Evolutionary conservation across 2,797 vertebrate genomes (phyloP).

Genomic region (Anguilla obscura): DNA sequence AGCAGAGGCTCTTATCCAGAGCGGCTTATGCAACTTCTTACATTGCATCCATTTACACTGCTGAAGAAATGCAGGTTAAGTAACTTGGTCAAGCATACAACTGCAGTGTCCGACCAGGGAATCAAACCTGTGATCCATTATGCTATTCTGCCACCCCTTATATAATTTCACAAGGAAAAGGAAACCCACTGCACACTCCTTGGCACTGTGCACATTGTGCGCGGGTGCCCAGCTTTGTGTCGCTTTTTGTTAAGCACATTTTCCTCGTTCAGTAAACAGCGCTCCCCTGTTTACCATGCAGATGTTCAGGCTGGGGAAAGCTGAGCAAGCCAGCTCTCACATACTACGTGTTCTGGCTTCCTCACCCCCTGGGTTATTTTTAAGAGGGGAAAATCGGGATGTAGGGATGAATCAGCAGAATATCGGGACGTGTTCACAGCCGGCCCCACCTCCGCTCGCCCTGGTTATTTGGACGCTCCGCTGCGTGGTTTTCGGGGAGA

Average conservation of each 20-base stretch:
- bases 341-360: not conserved
- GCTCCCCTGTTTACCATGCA: not conserved
- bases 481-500: not conserved
- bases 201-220: not conserved
- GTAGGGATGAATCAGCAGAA: not conserved
- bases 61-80: no score
- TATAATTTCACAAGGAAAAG: not conserved
- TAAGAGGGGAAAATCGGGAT: not conserved
- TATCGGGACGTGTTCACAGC: not conserved
- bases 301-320: not conserved
- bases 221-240: not conserved
- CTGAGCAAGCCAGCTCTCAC: not conserved
- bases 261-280: not conserved
- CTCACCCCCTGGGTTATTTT: not conserved
- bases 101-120: no score
- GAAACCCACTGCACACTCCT: not conserved
- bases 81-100: no score
- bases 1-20: no score
- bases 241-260: not conserved
- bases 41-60: no score
- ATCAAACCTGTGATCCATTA: no score
- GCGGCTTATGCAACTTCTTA: no score
- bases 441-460: not conserved
- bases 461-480: not conserved
- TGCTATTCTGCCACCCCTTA: no score